Evolutionary conservation across 2,113 vertebrate species (phyloP), one percentile per base, ranked within the genome.

Genomic region (Odontophorus gujanensis): DNA sequence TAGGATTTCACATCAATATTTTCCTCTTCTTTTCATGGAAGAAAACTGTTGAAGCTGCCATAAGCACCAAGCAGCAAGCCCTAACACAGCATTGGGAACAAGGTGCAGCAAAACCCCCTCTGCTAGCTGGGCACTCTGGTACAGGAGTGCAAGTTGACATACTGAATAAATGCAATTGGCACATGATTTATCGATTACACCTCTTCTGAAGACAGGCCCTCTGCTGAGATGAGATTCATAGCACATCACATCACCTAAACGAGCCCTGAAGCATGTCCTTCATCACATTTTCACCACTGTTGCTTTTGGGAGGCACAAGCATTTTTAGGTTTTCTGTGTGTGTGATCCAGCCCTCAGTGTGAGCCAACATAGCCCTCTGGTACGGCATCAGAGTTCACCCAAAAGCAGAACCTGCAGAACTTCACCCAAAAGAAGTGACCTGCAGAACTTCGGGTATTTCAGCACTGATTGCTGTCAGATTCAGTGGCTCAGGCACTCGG

Each of bases 111-210:
- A 58, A 89, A 40, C 45, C 48, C 66, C 51, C 2, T 3, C 42
- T 61, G 14, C 22, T 12, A 48, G 53, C n/a, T 1, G 28, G 85
- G 73, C 28, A 14, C 51, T 83, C 79, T 38, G 17, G 42, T 42
- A 77, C 32, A 1, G 6, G 59, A 89, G 65, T 45, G 43, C 76
- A 80, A 81, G 43, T 26, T 91, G 91, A 68, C 87, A 57, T 34
- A 57, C 3, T 65, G 73, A 93, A 92, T 86, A 94, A 93, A 86
- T 53, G 78, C 40, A 68, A 88, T 53, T 93, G 87, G 80, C 89
- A 81, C 53, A 13, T 48, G 79, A 91, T 90, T 78, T 94, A 93
- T 81, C 0, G 1, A 74, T 90, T 42, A 51, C n/a, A 78, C 24
- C 57, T 53, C 40, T 85, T 88, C 57, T 2, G 4, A 88, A 84